phyloP scores from a whole-genome alignment of 2,113 vertebrate species.

The Triplophysa rosa region DNA sequence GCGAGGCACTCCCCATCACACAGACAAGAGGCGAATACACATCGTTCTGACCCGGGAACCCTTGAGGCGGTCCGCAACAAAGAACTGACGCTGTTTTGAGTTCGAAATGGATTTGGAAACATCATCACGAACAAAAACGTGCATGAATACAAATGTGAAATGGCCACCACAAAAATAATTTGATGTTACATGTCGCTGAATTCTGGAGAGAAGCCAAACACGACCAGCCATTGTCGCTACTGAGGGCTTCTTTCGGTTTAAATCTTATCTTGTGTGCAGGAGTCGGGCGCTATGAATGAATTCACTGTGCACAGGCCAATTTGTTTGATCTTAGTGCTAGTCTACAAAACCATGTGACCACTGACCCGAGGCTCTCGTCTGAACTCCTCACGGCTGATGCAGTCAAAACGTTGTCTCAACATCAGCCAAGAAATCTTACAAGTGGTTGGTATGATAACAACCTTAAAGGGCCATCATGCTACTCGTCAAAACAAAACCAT shows the following conservation, averaged over 20 bases:
- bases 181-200: constrained; percentile 34
- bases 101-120: too few relatives aligned
- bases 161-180: not conserved
- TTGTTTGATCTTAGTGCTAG: constrained; percentile 54
- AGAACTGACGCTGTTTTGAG: not conserved
- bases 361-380: constrained; percentile 29
- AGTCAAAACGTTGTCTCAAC: not conserved
- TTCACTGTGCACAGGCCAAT: constrained; percentile 52
- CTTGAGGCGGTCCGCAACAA: not conserved
- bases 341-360: constrained; percentile 41
- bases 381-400: not conserved
- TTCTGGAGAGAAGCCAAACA: constrained; percentile 33
- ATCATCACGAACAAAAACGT: too few relatives aligned
- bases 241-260: constrained; percentile 23
- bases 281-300: constrained; percentile 43
- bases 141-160: not conserved
- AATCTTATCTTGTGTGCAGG: constrained; percentile 34
- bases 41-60: not conserved
- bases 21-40: constrained; percentile 21
- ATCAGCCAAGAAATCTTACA: not conserved
- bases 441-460: not conserved
- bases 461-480: not conserved
- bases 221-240: constrained; percentile 41
- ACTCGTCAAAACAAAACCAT: too few relatives aligned
- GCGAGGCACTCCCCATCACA: not conserved